Evolutionary conservation across 2,797 vertebrate species (phyloP).

Genomic region (Leuciscus waleckii): DNA sequence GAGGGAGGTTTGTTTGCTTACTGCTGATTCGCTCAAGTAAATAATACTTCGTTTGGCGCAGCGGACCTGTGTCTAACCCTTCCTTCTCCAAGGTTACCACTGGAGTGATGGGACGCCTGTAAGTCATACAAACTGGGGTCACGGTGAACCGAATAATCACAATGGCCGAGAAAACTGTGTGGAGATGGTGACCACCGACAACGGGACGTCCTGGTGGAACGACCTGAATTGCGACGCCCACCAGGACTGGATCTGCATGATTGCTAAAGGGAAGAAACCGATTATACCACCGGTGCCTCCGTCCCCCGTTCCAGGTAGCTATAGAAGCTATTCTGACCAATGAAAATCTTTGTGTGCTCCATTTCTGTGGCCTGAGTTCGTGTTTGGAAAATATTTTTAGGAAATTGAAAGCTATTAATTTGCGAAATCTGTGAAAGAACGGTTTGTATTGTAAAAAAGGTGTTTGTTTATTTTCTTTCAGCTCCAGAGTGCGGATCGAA

Average conservation of each 20-base stretch:
- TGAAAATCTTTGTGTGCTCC: background rate
- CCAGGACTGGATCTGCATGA: slow-evolving; percentile 83
- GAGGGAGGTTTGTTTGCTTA: slow-evolving; percentile 72
- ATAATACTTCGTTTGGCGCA: background rate
- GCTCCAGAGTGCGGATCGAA: slow-evolving; percentile 80
- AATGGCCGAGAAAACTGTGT: slow-evolving; percentile 80
- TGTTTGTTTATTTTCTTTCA: slow-evolving; percentile 50
- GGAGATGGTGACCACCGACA: slow-evolving; percentile 78
- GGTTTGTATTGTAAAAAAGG: background rate
- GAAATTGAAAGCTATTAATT: background rate
- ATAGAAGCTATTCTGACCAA: background rate
- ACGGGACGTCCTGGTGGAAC: slow-evolving; percentile 79
- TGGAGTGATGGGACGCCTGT: slow-evolving; percentile 78
- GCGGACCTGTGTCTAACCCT: background rate
- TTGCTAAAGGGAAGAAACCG: slow-evolving; percentile 75
- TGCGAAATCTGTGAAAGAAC: background rate
- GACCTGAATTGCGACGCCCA: slow-evolving; percentile 82
- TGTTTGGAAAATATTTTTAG: background rate
- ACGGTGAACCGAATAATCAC: slow-evolving; percentile 79
- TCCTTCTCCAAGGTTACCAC: slow-evolving; percentile 71
- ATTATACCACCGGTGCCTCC: slow-evolving; percentile 73
- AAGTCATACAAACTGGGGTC: slow-evolving; percentile 82
- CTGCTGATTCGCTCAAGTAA: background rate
- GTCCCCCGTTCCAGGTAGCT: slow-evolving; percentile 59
- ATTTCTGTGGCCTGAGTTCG: background rate